Conservation (phyloP, 1,140 invertebrate genomes). For the Anagrus nilaparvatae region DNA sequence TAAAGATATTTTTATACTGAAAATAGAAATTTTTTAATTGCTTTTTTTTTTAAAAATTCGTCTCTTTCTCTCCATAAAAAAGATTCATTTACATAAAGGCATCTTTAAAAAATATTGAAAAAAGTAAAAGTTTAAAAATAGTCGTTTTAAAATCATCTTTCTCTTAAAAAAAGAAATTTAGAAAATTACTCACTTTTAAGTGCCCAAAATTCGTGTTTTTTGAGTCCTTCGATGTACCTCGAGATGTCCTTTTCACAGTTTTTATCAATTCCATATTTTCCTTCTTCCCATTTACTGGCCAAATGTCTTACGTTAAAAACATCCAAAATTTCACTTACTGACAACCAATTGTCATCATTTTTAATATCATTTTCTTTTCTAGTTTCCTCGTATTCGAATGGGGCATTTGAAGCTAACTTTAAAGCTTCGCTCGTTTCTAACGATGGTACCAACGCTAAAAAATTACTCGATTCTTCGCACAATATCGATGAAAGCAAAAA, state of each 20-base stretch:
- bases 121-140: too few species aligned
- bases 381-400: background rate
- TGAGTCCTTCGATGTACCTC: slow-evolving; percentile 51
- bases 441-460: slow-evolving; percentile 3
- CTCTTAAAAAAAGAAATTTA: too few species aligned
- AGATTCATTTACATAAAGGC: too few species aligned
- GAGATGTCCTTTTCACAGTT: slow-evolving; percentile 51
- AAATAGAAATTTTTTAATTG: too few species aligned
- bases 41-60: too few species aligned
- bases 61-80: too few species aligned
- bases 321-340: slow-evolving; percentile 37
- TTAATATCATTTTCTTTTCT: background rate
- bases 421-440: slow-evolving; percentile 1
- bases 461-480: background rate
- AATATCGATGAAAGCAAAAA: background rate
- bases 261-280: slow-evolving; percentile 23
- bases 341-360: slow-evolving; percentile 26
- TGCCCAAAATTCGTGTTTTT: slow-evolving; percentile 55
- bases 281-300: slow-evolving; percentile 33
- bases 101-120: too few species aligned
- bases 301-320: slow-evolving; percentile 40
- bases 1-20: too few species aligned
- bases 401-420: background rate
- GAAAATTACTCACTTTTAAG: slow-evolving; percentile 57
- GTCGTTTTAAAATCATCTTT: too few species aligned